Evolutionary conservation across 1,140 invertebrate species (phyloP).

Genomic region (Meteorus sp.): DNA sequence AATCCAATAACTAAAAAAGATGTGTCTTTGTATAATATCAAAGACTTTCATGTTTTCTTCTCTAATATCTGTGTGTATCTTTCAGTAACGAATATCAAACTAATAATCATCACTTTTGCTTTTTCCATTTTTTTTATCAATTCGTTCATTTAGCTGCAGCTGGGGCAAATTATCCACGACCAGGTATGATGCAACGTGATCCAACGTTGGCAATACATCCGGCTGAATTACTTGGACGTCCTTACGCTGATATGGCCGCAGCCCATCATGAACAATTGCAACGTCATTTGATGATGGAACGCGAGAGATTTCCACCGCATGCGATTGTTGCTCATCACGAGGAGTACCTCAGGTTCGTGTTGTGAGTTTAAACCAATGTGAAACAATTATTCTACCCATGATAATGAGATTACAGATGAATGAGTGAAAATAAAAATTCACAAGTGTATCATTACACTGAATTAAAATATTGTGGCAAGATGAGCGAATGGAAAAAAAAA

Average conservation of each 20-base stretch:
- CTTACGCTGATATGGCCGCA: constrained; percentile 76
- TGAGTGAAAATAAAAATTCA: not conserved
- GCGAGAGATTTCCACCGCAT: constrained; percentile 71
- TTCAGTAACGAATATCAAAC: not conserved
- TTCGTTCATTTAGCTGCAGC: constrained; percentile 57
- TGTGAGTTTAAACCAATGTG: constrained; percentile 21
- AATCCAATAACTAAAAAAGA: too few relatives aligned
- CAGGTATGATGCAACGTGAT: constrained; percentile 65
- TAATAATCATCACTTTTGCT: constrained; percentile 3
- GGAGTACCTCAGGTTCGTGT: constrained; percentile 74
- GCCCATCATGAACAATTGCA: constrained; percentile 85
- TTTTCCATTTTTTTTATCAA: constrained; percentile 29
- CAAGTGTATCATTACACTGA: not conserved
- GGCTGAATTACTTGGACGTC: constrained; percentile 75
- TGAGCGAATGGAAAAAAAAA: too few relatives aligned
- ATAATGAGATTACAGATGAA: too few relatives aligned
- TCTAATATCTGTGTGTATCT: constrained; percentile 7
- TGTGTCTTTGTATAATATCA: too few relatives aligned
- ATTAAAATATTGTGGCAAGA: too few relatives aligned
- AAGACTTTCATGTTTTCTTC: constrained; percentile 23
- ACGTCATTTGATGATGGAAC: constrained; percentile 80
- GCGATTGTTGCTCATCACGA: constrained; percentile 74
- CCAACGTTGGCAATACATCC: constrained; percentile 66
- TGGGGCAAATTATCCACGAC: constrained; percentile 65
- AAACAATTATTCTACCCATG: constrained; percentile 3